These are phyloP conservation scores for Drosophila algonquin DNA, from an alignment of 2,888 invertebrate species.

Conservation along the genomic window DNA sequence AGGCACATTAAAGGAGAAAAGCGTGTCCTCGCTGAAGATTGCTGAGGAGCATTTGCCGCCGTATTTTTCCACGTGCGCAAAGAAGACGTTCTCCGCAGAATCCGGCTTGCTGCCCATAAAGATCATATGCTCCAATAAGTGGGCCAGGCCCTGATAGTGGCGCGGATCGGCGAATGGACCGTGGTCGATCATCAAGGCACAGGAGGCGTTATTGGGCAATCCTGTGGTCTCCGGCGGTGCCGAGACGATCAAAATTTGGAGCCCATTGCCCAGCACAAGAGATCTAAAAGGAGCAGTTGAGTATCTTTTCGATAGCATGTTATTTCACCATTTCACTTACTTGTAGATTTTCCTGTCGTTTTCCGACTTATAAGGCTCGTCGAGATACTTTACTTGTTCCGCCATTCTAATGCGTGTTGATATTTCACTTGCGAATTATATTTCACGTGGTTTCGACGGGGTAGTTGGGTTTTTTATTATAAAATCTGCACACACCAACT, in stretches of 20 bases:
- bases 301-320: not conserved
- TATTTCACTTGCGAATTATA: no score
- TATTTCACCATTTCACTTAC: slow-evolving; percentile 82
- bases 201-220: slow-evolving; percentile 86
- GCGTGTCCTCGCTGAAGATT: slow-evolving; percentile 94
- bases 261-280: slow-evolving; percentile 88
- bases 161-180: slow-evolving; percentile 92
- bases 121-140: slow-evolving; percentile 95
- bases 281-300: slow-evolving; percentile 84
- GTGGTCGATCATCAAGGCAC: slow-evolving; percentile 90
- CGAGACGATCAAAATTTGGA: slow-evolving; percentile 89
- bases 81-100: slow-evolving; percentile 94
- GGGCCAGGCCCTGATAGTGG: slow-evolving; percentile 92
- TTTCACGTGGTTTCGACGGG: no score
- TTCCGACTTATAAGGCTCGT: slow-evolving; percentile 88
- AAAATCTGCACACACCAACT: no score
- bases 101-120: slow-evolving; percentile 97
- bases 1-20: slow-evolving; percentile 94
- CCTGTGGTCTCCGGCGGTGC: slow-evolving; percentile 84
- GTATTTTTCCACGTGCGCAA: slow-evolving; percentile 91
- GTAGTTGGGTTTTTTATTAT: no score
- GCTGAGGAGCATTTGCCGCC: slow-evolving; percentile 94
- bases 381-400: slow-evolving; percentile 79
- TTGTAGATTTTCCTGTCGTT: slow-evolving; percentile 92
- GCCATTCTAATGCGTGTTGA: slow-evolving; percentile 39